These are phyloP conservation scores for Ciconia boyciana DNA, from an alignment of 2,113 vertebrate species.

Conservation along the genomic window DNA sequence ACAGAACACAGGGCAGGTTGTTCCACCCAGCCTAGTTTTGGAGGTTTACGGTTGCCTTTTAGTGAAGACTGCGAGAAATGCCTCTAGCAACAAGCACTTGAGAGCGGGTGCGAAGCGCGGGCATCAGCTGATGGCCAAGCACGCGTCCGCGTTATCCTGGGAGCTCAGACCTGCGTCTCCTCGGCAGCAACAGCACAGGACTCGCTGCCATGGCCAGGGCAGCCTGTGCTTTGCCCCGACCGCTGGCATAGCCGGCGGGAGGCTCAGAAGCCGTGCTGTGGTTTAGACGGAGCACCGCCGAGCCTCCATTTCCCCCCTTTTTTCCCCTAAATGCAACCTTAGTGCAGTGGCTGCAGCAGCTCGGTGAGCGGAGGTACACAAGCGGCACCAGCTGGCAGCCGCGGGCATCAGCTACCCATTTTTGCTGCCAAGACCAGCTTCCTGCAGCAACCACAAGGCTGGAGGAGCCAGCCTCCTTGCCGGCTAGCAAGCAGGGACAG, in stretches of 20 bases:
- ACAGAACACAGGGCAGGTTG: neutral
- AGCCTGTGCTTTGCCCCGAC: neutral
- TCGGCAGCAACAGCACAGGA: too few species aligned
- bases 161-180: neutral
- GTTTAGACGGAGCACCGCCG: neutral
- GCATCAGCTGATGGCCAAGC: neutral
- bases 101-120: rapidly evolving
- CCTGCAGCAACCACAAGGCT: neutral
- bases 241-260: rapidly evolving
- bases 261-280: neutral
- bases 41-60: neutral
- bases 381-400: neutral
- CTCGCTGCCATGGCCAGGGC: neutral
- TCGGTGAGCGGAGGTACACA: neutral
- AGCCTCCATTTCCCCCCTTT: neutral
- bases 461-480: neutral
- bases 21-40: neutral
- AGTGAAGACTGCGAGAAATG: rapidly evolving
- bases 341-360: neutral
- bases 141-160: rapidly evolving
- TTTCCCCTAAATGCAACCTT: too few species aligned
- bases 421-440: neutral
- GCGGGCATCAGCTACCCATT: neutral
- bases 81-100: neutral
- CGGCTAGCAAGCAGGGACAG: neutral